Evolutionary conservation across 1,140 invertebrate species (phyloP).

Genomic region (Babylonia areolata): DNA sequence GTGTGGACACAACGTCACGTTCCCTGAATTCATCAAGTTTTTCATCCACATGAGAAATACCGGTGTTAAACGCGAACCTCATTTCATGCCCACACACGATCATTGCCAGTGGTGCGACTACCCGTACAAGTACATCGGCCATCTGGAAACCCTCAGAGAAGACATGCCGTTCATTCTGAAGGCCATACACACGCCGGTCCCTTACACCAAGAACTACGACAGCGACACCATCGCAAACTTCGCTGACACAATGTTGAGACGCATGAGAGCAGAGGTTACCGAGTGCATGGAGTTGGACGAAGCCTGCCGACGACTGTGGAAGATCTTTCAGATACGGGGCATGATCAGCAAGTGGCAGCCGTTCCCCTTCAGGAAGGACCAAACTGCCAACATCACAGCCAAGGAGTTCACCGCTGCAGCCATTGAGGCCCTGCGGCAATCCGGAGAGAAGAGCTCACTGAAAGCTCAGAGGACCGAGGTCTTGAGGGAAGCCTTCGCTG

Average conservation of each 20-base stretch:
- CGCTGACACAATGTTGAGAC: conserved; percentile 45
- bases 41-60: conserved; percentile 59
- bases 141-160: conserved; percentile 19
- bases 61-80: conserved; percentile 44
- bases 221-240: conserved; percentile 57
- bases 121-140: conserved; percentile 24
- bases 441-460: not conserved
- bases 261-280: conserved; percentile 32
- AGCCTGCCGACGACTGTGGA: conserved; percentile 57
- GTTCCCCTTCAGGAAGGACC: conserved; percentile 52
- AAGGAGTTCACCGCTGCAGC: conserved; percentile 12
- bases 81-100: not conserved
- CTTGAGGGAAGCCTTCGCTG: conserved; percentile 41
- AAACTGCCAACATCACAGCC: conserved; percentile 9
- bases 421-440: conserved; percentile 23
- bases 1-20: conserved; percentile 69
- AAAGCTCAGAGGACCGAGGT: conserved; percentile 37
- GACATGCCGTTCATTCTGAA: conserved; percentile 32
- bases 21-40: conserved; percentile 65
- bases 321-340: conserved; percentile 67
- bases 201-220: conserved; percentile 57
- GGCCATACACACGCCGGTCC: conserved; percentile 54
- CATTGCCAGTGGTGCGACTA: not conserved
- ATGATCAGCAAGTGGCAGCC: conserved; percentile 55
- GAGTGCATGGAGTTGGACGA: conserved; percentile 61